Conservation (phyloP, 1,140 invertebrate genomes). For the Ladona fulva region DNA sequence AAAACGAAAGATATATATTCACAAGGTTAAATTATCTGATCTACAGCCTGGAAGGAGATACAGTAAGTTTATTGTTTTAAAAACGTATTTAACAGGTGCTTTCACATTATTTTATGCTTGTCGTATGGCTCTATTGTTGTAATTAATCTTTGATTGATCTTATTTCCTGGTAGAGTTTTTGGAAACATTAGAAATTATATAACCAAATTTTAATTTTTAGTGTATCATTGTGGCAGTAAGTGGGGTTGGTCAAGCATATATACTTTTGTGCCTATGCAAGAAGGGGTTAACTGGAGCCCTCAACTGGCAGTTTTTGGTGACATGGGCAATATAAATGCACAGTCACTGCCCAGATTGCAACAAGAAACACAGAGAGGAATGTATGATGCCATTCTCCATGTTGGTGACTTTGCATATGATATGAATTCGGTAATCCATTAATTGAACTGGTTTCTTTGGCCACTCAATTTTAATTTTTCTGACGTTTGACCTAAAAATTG, state of each 20-base stretch:
- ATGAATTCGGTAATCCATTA: constrained; percentile 59
- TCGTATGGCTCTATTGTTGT: no score
- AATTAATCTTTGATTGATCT: no score
- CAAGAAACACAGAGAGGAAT: constrained; percentile 66
- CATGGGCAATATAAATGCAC: constrained; percentile 82
- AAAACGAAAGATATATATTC: constrained; percentile 67
- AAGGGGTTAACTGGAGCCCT: constrained; percentile 62
- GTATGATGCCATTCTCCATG: constrained; percentile 84
- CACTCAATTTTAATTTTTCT: not conserved
- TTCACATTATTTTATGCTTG: no score
- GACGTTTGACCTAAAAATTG: no score
- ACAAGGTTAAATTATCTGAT: constrained; percentile 52
- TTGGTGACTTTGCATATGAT: constrained; percentile 95
- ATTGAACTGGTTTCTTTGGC: not conserved
- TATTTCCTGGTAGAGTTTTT: no score
- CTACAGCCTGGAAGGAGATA: constrained; percentile 52
- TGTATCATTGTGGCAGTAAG: constrained; percentile 72
- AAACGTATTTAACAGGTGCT: no score
- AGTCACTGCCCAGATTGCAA: constrained; percentile 70
- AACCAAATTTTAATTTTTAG: constrained; percentile 42
- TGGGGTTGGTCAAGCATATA: constrained; percentile 71
- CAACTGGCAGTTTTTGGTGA: constrained; percentile 80
- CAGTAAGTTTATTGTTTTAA: constrained; percentile 41
- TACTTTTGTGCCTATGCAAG: constrained; percentile 56
- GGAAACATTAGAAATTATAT: no score